Percentiles rank a stretch among this genome's conserved stretches.
Evolutionary conservation across 1,140 invertebrate species (phyloP).

Genomic region (Pogonomyrmex barbatus): DNA sequence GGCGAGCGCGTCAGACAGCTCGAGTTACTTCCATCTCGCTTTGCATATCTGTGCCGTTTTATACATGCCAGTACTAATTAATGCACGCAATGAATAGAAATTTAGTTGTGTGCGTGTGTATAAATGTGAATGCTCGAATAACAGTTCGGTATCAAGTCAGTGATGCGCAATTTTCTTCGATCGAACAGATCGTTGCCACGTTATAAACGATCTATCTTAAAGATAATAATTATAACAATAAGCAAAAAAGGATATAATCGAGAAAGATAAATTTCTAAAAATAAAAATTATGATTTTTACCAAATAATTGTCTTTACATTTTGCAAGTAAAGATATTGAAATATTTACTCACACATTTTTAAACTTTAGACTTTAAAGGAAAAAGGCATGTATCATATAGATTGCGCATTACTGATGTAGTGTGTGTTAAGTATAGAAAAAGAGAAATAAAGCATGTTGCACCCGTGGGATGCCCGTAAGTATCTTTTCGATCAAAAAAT

Average conservation of each 20-base stretch:
- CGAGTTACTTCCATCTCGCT: constrained; percentile 57
- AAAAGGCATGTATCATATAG: background rate
- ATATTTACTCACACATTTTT: background rate
- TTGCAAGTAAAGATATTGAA: constrained; percentile 4
- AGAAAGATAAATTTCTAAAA: background rate
- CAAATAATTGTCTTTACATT: background rate
- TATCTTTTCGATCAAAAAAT: background rate
- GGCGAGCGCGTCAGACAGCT: constrained; percentile 38
- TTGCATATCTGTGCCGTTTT: constrained; percentile 61
- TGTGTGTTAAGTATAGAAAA: background rate
- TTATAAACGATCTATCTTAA: background rate
- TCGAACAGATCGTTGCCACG: background rate
- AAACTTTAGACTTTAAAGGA: background rate
- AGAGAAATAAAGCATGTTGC: background rate
- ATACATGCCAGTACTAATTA: constrained; percentile 74
- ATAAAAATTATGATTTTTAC: background rate
- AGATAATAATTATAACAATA: background rate
- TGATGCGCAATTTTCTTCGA: constrained; percentile 40
- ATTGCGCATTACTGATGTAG: constrained; percentile 16
- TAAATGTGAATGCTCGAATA: constrained; percentile 14
- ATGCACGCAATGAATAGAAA: constrained; percentile 70
- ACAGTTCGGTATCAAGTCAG: constrained; percentile 19
- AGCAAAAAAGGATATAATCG: background rate
- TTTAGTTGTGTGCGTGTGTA: constrained; percentile 25
- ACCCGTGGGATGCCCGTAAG: background rate